phyloP scores from a whole-genome alignment of 1,140 invertebrate species.

The Limonius californicus region DNA sequence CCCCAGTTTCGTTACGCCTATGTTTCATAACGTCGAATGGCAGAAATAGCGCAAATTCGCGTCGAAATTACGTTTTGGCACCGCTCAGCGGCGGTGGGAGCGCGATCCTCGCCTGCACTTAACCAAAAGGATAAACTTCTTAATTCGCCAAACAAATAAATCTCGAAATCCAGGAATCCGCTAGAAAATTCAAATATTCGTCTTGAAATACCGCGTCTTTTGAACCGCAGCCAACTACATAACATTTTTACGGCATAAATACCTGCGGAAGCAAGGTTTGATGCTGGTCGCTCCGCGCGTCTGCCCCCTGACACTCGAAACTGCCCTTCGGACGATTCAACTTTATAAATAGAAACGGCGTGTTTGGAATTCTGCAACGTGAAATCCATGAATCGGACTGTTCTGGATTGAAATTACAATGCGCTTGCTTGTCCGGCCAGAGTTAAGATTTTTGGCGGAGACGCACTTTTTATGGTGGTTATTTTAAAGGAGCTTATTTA shows the following conservation, averaged over 20 bases:
- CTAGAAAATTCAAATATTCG: not conserved
- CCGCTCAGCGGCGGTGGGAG: no score
- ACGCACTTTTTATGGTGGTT: no score
- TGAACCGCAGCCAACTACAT: not conserved
- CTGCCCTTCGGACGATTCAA: not conserved
- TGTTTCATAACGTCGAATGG: no score
- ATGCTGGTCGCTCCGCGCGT: not conserved
- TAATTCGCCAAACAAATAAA: constrained; percentile 7
- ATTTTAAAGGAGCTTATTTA: no score
- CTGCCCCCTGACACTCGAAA: not conserved
- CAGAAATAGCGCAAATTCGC: no score
- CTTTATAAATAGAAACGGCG: not conserved
- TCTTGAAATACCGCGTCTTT: constrained; percentile 6
- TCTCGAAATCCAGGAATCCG: not conserved
- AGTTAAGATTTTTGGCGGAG: no score
- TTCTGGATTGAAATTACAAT: not conserved
- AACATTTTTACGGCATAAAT: constrained; percentile 11
- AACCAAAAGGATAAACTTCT: not conserved
- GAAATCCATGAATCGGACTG: no score
- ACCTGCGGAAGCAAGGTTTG: constrained; percentile 8
- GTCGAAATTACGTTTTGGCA: no score
- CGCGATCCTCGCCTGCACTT: no score
- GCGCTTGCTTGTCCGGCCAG: no score
- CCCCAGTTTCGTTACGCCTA: no score
- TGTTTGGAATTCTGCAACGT: not conserved